Evolutionary conservation across 2,113 vertebrate genomes (phyloP).

Genomic region (Eudyptes chrysolophus): DNA sequence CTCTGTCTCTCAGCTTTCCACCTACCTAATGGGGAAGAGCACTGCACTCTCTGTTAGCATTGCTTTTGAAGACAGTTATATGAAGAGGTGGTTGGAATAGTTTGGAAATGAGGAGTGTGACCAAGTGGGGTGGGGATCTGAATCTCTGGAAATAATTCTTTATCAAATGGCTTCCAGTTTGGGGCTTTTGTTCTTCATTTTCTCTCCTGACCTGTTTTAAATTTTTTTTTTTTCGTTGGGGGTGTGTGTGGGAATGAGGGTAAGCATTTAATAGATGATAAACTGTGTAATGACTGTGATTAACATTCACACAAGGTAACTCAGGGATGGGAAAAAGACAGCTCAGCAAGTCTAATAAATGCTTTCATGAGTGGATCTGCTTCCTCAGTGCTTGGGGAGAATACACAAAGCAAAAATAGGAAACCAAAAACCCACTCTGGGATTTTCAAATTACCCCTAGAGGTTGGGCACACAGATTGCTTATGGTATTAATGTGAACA

Average conservation of each 20-base stretch:
- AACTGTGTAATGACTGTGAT: not conserved
- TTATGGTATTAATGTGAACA: not conserved
- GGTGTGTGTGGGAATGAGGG: not conserved
- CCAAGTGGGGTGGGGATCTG: not conserved
- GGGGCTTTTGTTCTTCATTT: not conserved
- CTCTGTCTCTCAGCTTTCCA: not conserved
- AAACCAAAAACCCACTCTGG: not conserved
- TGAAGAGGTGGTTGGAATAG: not conserved
- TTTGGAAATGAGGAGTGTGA: not conserved
- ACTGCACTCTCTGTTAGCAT: rapidly evolving
- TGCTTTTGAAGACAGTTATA: not conserved
- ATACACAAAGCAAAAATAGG: not conserved
- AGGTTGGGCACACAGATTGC: not conserved
- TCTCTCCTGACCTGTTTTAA: not conserved
- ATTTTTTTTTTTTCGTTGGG: not conserved
- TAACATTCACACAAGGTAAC: not conserved
- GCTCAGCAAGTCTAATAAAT: not conserved
- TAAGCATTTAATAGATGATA: not conserved
- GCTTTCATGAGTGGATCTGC: not conserved
- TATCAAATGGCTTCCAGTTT: not conserved
- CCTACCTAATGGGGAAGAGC: not conserved
- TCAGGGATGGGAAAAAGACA: not conserved
- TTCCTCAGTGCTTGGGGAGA: not conserved
- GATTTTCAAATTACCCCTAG: not conserved
- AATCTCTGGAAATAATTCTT: not conserved